Conservation (phyloP, 1,140 invertebrate genomes). For the Metopolophium dirhodum region DNA sequence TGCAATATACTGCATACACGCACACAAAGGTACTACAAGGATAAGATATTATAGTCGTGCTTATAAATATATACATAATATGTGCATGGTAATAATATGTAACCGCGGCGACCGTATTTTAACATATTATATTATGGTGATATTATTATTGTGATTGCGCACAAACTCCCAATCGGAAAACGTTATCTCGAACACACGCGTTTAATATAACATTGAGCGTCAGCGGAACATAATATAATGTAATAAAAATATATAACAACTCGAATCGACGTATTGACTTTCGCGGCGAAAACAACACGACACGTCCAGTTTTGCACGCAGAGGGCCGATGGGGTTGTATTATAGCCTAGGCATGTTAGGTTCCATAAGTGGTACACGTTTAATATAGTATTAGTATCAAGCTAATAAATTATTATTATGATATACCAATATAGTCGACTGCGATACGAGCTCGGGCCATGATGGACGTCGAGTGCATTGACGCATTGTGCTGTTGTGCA, state of each 20-base stretch:
- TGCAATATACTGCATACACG: background rate
- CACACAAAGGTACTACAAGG: conserved; percentile 5
- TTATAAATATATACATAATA: background rate
- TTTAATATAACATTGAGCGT: background rate
- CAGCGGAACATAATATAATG: background rate
- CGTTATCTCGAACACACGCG: background rate
- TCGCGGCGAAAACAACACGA: background rate
- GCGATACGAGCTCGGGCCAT: background rate
- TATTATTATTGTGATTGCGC: background rate
- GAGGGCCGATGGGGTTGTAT: background rate
- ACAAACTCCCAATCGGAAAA: background rate
- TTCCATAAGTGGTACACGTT: background rate
- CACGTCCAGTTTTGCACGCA: background rate
- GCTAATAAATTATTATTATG: background rate
- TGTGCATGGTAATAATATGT: background rate
- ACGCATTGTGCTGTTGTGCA: no score
- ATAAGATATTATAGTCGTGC: conserved; percentile 15
- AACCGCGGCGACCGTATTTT: background rate
- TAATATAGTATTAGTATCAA: background rate
- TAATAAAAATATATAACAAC: background rate
- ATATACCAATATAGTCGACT: background rate
- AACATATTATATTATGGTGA: conserved; percentile 11
- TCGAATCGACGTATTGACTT: background rate
- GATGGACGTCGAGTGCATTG: background rate
- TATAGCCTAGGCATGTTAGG: background rate